phyloP scores from a whole-genome alignment of 2,888 invertebrate species.

The Rambutsinella grinnellia region DNA sequence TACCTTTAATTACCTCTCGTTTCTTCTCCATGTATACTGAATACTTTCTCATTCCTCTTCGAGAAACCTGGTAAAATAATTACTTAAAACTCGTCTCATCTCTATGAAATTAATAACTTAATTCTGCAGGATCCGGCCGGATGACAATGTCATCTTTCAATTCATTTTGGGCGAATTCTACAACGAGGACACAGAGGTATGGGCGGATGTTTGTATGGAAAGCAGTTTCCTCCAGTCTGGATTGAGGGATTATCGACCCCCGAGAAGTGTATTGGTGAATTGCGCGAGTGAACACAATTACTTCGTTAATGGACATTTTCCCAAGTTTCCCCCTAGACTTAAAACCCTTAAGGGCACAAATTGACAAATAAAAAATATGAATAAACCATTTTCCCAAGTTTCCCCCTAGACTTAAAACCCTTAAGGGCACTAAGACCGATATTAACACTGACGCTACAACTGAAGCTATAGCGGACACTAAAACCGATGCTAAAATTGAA shows the following conservation, averaged over 20 bases:
- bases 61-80: conserved; percentile 50
- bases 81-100: not conserved
- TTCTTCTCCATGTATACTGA: conserved; percentile 57
- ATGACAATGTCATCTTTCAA: conserved; percentile 54
- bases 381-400: no score
- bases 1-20: conserved; percentile 40
- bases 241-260: conserved; percentile 47
- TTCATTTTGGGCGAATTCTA: conserved; percentile 57
- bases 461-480: no score
- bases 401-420: no score
- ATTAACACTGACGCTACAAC: no score
- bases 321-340: no score
- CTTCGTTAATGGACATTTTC: conserved; percentile 9
- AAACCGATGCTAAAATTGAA: no score
- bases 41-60: conserved; percentile 52
- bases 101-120: not conserved
- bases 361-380: no score
- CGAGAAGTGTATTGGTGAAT: conserved; percentile 49
- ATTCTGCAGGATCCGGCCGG: conserved; percentile 39
- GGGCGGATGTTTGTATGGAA: conserved; percentile 55
- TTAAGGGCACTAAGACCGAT: no score
- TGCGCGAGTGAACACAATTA: conserved; percentile 52
- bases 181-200: conserved; percentile 41
- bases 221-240: conserved; percentile 40
- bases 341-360: no score